A percentile compares a stretch with the other conserved stretches of the same genome.
phyloP scores from a whole-genome alignment of 2,797 vertebrate genomes.

The Sebastiscus tertius region DNA sequence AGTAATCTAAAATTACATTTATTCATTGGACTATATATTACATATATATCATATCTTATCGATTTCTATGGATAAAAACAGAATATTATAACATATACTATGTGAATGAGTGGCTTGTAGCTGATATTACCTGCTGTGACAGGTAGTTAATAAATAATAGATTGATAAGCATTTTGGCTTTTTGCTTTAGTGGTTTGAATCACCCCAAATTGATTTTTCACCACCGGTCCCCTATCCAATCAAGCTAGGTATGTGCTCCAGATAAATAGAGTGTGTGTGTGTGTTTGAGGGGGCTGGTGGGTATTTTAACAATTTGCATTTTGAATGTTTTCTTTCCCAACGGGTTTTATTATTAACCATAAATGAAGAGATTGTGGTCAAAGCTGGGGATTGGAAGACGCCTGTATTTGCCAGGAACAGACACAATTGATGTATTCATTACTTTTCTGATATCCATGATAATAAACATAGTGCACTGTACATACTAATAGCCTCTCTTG shows the following conservation, averaged over 20 bases:
- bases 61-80: slow-evolving; percentile 22
- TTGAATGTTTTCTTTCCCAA: slow-evolving; percentile 77
- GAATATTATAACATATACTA: not conserved
- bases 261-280: slow-evolving; percentile 23
- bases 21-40: not conserved
- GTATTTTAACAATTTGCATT: slow-evolving; percentile 77
- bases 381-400: slow-evolving; percentile 42
- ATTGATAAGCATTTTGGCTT: slow-evolving; percentile 50
- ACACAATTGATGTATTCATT: slow-evolving; percentile 61
- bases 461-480: slow-evolving; percentile 35
- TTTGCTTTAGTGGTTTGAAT: slow-evolving; percentile 63
- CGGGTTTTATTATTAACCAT: slow-evolving; percentile 67
- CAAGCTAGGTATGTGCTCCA: slow-evolving; percentile 42
- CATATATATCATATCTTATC: not conserved
- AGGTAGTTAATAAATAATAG: slow-evolving; percentile 61
- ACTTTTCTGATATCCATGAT: slow-evolving; percentile 55
- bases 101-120: slow-evolving; percentile 10
- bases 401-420: slow-evolving; percentile 51
- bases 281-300: slow-evolving; percentile 1
- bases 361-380: slow-evolving; percentile 63
- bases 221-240: slow-evolving; percentile 63
- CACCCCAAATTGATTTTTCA: slow-evolving; percentile 69
- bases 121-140: slow-evolving; percentile 39
- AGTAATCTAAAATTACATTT: not conserved
- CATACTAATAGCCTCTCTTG: slow-evolving; percentile 41